Conservation (phyloP, 35 echinoderm and acorn worm genomes). For the Stichopus chloronotus region DNA sequence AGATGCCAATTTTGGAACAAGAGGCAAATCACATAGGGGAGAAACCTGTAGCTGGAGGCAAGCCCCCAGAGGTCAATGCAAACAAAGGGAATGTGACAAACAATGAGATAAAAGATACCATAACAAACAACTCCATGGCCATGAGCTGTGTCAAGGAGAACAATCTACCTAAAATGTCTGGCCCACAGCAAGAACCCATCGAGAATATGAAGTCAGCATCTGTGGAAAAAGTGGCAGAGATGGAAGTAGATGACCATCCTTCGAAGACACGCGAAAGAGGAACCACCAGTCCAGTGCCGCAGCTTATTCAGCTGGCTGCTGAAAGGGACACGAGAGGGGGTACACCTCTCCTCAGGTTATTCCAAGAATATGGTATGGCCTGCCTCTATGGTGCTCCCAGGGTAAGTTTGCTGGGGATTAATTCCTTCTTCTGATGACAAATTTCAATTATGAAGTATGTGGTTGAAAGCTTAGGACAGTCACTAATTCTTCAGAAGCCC, state of each 20-base stretch:
- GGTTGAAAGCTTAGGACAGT: too few relatives aligned
- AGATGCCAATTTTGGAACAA: constrained; percentile 57
- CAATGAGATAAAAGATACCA: not conserved
- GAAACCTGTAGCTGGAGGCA: not conserved
- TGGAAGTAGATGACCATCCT: constrained; percentile 16
- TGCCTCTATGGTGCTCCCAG: not conserved
- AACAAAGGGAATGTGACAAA: not conserved
- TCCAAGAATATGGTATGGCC: not conserved
- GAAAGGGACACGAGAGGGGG: not conserved
- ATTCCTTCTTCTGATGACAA: too few relatives aligned
- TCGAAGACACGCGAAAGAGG: not conserved
- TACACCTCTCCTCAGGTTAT: constrained; percentile 50
- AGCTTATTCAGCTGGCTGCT: constrained; percentile 24
- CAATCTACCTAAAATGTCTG: constrained; percentile 10
- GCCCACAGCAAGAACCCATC: not conserved
- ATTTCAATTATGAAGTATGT: too few relatives aligned
- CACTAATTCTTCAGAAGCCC: too few relatives aligned
- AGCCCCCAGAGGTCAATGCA: not conserved
- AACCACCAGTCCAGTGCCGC: not conserved
- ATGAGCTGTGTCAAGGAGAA: not conserved
- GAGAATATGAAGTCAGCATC: not conserved
- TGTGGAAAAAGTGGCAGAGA: not conserved
- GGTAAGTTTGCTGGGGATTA: not conserved
- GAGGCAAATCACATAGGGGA: constrained; percentile 44
- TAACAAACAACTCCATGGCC: not conserved